Evolutionary conservation across 2,113 vertebrate species (phyloP).

Genomic region (Laticauda laticaudata): DNA sequence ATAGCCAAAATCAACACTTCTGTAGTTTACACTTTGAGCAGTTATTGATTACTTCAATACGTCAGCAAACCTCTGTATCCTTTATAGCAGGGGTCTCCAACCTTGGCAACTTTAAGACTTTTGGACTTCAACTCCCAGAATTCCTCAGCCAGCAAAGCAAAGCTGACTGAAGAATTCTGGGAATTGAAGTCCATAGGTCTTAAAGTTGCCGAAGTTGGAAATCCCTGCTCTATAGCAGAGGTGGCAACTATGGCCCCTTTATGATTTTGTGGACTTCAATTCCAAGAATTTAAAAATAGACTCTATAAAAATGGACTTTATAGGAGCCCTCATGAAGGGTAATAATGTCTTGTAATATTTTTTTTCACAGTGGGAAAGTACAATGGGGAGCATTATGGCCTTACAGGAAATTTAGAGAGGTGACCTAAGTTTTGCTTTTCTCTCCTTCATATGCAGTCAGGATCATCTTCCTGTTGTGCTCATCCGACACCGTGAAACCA

Average conservation of each 20-base stretch:
- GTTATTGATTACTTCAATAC: neutral
- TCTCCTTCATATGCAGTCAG: conserved; percentile 10
- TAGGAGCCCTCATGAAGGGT: neutral
- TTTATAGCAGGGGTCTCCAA: neutral
- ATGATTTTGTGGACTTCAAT: neutral
- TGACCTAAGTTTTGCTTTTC: neutral
- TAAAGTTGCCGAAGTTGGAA: too few species aligned
- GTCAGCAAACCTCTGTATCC: neutral
- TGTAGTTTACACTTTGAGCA: neutral
- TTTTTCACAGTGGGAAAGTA: neutral
- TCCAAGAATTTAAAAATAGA: neutral
- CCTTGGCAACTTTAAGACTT: neutral
- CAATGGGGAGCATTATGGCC: neutral
- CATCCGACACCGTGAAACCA: conserved; percentile 83
- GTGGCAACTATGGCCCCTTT: neutral
- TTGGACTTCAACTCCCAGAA: neutral
- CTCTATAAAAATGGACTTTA: neutral
- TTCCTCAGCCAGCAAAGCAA: neutral
- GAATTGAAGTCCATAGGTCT: too few species aligned
- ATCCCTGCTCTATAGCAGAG: too few species aligned
- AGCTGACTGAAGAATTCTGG: too few species aligned
- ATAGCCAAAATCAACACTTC: neutral
- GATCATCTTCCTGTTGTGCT: conserved; percentile 73
- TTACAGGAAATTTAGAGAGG: neutral
- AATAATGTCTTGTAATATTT: neutral